These are phyloP conservation scores for Lophotriccus pileatus DNA, from an alignment of 2,797 vertebrate genomes.

Conservation along the genomic window DNA sequence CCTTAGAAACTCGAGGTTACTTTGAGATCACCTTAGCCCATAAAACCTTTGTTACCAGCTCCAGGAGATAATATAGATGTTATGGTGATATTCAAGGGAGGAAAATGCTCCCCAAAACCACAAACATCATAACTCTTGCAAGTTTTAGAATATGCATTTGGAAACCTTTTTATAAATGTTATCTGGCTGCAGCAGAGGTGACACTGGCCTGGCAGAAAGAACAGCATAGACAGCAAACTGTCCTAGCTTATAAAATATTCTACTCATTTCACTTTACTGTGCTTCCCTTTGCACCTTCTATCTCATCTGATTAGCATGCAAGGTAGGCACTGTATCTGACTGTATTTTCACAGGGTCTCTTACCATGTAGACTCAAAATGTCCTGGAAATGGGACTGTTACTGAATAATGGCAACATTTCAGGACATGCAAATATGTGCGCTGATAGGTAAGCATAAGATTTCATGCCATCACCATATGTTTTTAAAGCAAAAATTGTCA, in stretches of 20 bases:
- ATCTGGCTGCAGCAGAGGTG: not conserved
- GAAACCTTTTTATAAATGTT: not conserved
- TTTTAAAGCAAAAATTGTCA: not conserved
- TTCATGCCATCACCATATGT: not conserved
- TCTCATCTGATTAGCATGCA: not conserved
- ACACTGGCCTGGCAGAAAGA: not conserved
- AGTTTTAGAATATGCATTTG: not conserved
- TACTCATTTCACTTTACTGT: not conserved
- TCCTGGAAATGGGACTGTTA: not conserved
- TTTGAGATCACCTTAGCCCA: not conserved
- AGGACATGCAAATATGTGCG: not conserved
- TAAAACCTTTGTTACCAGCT: not conserved
- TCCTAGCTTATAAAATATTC: not conserved
- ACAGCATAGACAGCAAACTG: not conserved
- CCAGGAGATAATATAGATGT: not conserved
- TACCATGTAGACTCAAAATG: not conserved
- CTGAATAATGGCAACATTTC: not conserved
- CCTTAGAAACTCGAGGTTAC: not conserved
- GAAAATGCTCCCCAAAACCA: fast-evolving
- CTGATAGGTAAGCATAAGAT: not conserved
- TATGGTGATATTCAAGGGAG: not conserved
- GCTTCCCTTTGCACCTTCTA: not conserved
- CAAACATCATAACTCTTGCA: not conserved
- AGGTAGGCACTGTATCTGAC: not conserved
- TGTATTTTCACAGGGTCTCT: not conserved